Base-by-base conservation (phyloP, 2,888 invertebrate genomes). In the Latrodectus hesperus region DNA sequence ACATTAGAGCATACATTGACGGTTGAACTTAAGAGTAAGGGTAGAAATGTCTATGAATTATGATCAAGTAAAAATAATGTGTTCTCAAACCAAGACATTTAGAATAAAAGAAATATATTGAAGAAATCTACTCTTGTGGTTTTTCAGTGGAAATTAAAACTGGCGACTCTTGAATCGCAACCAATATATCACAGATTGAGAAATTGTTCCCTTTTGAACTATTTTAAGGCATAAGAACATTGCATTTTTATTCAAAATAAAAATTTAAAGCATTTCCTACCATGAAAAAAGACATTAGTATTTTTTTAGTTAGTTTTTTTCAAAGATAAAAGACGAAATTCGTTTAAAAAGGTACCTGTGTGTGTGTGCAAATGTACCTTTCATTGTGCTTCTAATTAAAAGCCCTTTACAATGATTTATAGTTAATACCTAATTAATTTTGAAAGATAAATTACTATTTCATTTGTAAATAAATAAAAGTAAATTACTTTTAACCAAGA, bases 21-120 rank as follows among this genome's bases (percentile, higher is more conserved):
- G 17, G 72, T 60, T 49, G 38, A 14, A 16, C 67, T 77, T 68
- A 71, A 73, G 81, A 71, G 11, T 38, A 68, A 76, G 68, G 55
- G 67, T 87, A 87, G 81, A 81, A 81, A 77, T 67, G 68, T 76
- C 86, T 72, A 67, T 72, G 53, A 67, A 77, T 76, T 76, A 71
- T 75, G 53, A 60, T 14, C 14, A 9, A 17, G 75, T 22, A 70
- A 70, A 68, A 68, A 70, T 26, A 71, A 71, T 71, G 76, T 14
- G 16, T 76, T 76, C 64, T 76, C 26, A 2, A 74, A 74, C 26
- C n/a, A n/a, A 74, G 26, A 10, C n/a, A 12, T 55, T 38, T 9
- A 60, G 71, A 49, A 38, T 38, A 38, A 38, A 38, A 38, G 10
- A 60, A n/a, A 60, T 60, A n/a, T n/a, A 14, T 52, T 26, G 38